A percentile compares a stretch with the other conserved stretches of the same genome.
Conservation (phyloP, 2,113 vertebrate species). For the Sylvicapra grimmia region DNA sequence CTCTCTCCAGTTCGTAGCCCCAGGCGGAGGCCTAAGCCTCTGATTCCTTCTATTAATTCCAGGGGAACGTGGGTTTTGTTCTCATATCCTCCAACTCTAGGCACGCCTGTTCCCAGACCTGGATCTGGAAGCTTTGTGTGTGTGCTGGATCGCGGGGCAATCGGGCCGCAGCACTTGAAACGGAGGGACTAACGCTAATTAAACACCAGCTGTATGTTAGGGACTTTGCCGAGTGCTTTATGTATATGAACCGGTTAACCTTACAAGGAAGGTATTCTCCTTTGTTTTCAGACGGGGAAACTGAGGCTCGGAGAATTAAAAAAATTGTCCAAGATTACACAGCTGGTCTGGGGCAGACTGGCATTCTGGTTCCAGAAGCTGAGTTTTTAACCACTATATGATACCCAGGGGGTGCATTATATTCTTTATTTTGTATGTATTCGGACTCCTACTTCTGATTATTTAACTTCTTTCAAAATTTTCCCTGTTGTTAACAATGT, state of each 20-base stretch:
- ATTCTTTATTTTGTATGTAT: not conserved
- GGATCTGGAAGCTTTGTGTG: not conserved
- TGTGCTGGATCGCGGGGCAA: not conserved
- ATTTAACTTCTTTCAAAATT: not conserved
- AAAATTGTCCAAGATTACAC: not conserved
- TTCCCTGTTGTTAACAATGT: not conserved
- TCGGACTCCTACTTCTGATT: not conserved
- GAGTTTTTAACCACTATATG: not conserved
- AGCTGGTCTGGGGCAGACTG: not conserved
- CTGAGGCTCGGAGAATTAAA: not conserved
- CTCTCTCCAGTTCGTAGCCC: not conserved
- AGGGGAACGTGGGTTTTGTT: not conserved
- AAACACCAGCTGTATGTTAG: not conserved
- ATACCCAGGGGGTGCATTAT: not conserved
- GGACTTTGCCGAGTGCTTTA: not conserved
- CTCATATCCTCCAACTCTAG: not conserved
- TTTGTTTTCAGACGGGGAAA: not conserved
- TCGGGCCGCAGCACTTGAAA: not conserved
- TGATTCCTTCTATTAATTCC: not conserved
- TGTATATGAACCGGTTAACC: not conserved
- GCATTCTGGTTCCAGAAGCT: not conserved
- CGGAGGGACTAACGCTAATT: not conserved
- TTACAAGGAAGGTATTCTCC: not conserved
- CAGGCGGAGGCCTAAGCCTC: not conserved
- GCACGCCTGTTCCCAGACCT: not conserved